phyloP scores from a whole-genome alignment of 1,140 invertebrate species.

The Chymomyza costata region DNA sequence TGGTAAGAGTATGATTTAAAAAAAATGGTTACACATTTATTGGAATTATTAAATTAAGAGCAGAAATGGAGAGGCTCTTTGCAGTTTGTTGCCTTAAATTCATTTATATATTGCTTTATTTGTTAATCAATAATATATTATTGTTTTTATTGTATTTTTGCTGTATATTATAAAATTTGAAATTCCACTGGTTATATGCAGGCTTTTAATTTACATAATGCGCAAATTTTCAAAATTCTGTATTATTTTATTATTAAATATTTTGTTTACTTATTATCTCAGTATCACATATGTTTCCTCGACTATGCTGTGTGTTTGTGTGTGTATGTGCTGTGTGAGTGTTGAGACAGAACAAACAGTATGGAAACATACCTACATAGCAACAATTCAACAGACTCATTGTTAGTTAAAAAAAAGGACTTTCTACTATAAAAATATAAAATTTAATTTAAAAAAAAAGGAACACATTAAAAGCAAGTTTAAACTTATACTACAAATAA shows the following conservation, averaged over 20 bases:
- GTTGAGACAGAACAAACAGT: constrained; percentile 37
- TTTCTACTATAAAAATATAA: constrained; percentile 17
- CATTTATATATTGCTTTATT: constrained; percentile 35
- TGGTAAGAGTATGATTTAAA: too few species aligned
- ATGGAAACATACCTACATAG: constrained; percentile 64
- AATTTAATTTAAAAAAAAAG: constrained; percentile 18
- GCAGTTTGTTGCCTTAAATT: not conserved
- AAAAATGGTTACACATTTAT: too few species aligned
- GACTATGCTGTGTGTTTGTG: constrained; percentile 33
- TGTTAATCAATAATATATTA: constrained; percentile 17
- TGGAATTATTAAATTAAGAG: too few species aligned
- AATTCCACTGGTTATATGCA: constrained; percentile 31
- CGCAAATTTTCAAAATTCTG: constrained; percentile 29
- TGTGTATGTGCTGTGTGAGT: constrained; percentile 31
- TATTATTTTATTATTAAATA: constrained; percentile 29
- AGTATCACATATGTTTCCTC: constrained; percentile 70
- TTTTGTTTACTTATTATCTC: constrained; percentile 70
- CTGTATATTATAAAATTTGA: not conserved
- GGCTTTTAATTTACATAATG: too few species aligned
- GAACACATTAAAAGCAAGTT: constrained; percentile 32
- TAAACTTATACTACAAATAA: constrained; percentile 29
- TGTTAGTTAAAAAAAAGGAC: constrained; percentile 23
- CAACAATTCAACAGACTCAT: constrained; percentile 54
- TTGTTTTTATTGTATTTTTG: constrained; percentile 17
- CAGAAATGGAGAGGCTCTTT: too few species aligned